Base-by-base conservation (phyloP, 2,113 vertebrate genomes). In the Ictalurus punctatus region DNA sequence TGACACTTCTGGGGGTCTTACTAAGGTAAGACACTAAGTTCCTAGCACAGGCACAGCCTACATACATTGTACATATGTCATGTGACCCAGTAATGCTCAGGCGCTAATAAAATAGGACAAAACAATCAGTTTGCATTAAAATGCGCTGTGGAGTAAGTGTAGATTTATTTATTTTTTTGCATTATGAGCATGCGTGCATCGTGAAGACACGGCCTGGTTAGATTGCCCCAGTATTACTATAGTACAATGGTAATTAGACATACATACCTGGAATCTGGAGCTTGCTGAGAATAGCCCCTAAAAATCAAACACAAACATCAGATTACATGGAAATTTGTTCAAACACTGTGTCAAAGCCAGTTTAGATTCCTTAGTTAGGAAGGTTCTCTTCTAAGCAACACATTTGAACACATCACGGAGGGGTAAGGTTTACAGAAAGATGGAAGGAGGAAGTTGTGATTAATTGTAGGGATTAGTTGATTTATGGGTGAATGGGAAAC, bases 251-350 rank as follows among this genome's bases (percentile, higher is more conserved):
- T 23, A 37, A 81, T 44, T 3, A 59, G 12, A 44, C 16, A 17
- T 81, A 90, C 89, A 0, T 95, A 99, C 98, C 98, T 97, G 98
- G 98, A 91, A 99, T 99, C 93, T 97, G 99, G 40, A 99, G 94
- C 93, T 97, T 98, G 88, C 96, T 96, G 93, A 99, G 97, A 93
- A 99, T 98, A 86, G 97, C 97, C 91, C 98, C 98, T 99, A 94
- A 85, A 93, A 61, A 93, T 92, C 56, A 87, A 73, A 87, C 3
- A 88, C 87, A 84, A 30, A 67, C 4, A 61, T 56, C 4, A 21
- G 14, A 56, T 71, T 59, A 88, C 14, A 88, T 44, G 52, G 34
- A 74, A 74, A 76, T 44, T 2, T 52, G 74, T 74, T 30, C 48
- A 85, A 48, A 59, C 79, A 30, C 1, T 19, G 10, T 21, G 79